A percentile compares a stretch with the other conserved stretches of the same genome.
Evolutionary conservation across 2,113 vertebrate species (phyloP).

Genomic region (Zeus faber): DNA sequence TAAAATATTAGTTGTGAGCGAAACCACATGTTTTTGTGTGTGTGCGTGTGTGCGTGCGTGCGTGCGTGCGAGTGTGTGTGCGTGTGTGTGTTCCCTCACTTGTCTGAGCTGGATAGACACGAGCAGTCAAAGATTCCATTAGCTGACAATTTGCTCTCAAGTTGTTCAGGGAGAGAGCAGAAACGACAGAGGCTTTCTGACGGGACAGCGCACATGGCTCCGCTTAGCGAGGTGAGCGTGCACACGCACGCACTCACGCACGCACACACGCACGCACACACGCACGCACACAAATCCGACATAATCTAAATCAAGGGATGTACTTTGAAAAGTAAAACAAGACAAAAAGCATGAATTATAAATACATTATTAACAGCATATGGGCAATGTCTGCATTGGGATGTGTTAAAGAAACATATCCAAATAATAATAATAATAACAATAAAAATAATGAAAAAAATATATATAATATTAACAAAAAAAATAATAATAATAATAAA

Average conservation of each 20-base stretch:
- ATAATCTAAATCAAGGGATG: constrained; percentile 24
- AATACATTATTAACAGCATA: no score
- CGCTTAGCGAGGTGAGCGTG: constrained; percentile 63
- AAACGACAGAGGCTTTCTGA: constrained; percentile 65
- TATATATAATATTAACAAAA: background rate
- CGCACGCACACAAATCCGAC: constrained; percentile 4
- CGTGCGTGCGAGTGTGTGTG: no score
- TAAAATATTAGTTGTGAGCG: constrained; percentile 69
- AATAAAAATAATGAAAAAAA: no score
- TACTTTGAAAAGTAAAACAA: constrained; percentile 7
- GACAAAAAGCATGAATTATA: no score
- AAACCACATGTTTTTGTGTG: constrained; percentile 65
- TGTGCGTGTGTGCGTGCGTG: constrained; percentile 27
- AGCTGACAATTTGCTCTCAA: constrained; percentile 83
- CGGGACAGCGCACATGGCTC: constrained; percentile 78
- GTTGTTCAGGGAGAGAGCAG: constrained; percentile 56
- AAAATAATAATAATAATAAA: constrained; percentile 14
- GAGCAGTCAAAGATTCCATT: constrained; percentile 76
- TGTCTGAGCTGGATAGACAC: constrained; percentile 64
- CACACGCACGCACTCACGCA: constrained; percentile 25
- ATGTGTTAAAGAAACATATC: constrained; percentile 5
- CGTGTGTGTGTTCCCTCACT: constrained; percentile 27
- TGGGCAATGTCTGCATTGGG: no score
- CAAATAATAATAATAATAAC: background rate
- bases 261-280: constrained; percentile 19